phyloP scores from a whole-genome alignment of 2,888 invertebrate genomes.

The Atrina japonica region DNA sequence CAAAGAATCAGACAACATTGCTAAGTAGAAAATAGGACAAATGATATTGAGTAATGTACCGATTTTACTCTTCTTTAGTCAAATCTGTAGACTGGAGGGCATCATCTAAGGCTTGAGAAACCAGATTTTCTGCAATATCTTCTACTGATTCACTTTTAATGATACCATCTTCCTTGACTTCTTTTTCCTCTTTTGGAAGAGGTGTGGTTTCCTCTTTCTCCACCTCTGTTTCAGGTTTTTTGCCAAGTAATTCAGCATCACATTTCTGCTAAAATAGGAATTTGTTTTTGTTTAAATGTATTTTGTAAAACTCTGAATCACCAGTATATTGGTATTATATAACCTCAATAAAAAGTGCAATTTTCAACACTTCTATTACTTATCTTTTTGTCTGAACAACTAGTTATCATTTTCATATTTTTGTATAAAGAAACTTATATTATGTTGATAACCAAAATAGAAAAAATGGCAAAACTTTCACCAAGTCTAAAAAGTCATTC shows the following conservation, averaged over 20 bases:
- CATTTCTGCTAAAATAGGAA: too few relatives aligned
- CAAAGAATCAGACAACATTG: too few relatives aligned
- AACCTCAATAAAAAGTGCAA: not conserved
- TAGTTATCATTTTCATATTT: too few relatives aligned
- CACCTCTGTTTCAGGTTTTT: not conserved
- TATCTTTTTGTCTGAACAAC: too few relatives aligned
- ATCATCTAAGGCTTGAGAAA: slow-evolving; percentile 30
- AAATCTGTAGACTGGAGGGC: slow-evolving; percentile 25
- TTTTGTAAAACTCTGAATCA: not conserved
- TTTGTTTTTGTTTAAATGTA: slow-evolving; percentile 1
- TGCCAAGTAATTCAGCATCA: not conserved
- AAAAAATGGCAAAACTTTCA: too few relatives aligned
- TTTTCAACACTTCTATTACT: not conserved
- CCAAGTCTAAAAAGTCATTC: too few relatives aligned
- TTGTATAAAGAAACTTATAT: too few relatives aligned
- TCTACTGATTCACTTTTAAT: slow-evolving; percentile 5
- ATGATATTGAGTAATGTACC: too few relatives aligned
- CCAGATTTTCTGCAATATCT: slow-evolving; percentile 26
- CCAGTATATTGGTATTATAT: not conserved
- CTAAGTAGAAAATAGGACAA: too few relatives aligned
- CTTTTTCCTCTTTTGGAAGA: too few relatives aligned
- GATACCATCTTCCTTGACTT: not conserved
- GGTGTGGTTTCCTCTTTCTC: not conserved
- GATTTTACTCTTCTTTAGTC: too few relatives aligned
- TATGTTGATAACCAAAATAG: too few relatives aligned